Evolutionary conservation across 2,113 vertebrate species (phyloP).

Genomic region (Epinephelus cyanopodus): DNA sequence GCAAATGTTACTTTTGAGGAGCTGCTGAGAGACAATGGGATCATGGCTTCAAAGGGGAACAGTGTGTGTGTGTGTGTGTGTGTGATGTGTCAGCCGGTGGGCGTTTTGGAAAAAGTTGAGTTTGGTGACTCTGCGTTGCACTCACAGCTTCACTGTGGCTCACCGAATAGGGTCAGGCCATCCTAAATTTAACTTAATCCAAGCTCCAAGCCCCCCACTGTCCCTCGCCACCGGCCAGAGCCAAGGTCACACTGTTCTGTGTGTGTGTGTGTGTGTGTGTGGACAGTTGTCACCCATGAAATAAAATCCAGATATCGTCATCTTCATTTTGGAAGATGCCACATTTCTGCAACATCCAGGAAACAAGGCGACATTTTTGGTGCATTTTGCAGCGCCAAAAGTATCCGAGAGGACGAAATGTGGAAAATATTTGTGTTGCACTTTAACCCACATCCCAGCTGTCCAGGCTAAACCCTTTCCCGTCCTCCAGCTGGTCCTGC

Average conservation of each 20-base stretch:
- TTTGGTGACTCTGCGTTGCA: conserved; percentile 39
- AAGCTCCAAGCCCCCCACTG: conserved; percentile 69
- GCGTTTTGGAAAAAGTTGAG: conserved; percentile 43
- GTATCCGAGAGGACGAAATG: no score
- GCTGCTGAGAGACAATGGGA: neutral
- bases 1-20: neutral
- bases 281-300: conserved; percentile 6
- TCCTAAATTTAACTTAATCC: conserved; percentile 75
- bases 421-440: conserved; percentile 10
- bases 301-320: neutral
- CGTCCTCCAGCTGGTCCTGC: conserved; percentile 22
- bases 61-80: neutral
- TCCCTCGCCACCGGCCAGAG: conserved; percentile 72
- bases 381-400: neutral
- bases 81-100: conserved; percentile 5
- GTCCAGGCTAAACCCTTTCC: conserved; percentile 11
- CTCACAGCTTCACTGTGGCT: conserved; percentile 44
- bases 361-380: neutral
- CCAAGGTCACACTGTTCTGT: conserved; percentile 43
- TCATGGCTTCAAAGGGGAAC: conserved; percentile 15
- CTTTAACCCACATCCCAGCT: conserved; percentile 43
- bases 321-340: conserved; percentile 5
- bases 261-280: conserved; percentile 3
- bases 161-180: conserved; percentile 54
- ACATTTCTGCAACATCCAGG: neutral